Evolutionary conservation across 1,140 invertebrate species (phyloP).

Genomic region (Acromyrmex heyeri): DNA sequence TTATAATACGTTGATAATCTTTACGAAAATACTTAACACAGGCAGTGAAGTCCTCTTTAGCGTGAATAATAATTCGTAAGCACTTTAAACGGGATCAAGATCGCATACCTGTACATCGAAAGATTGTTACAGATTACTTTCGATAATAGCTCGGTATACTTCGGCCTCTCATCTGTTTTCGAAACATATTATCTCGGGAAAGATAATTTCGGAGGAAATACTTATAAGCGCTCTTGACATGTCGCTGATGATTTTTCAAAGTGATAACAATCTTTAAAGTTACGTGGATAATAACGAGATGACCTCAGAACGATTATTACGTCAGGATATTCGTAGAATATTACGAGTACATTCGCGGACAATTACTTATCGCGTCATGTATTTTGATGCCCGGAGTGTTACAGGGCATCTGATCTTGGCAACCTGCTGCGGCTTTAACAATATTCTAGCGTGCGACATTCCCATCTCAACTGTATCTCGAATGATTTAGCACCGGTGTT

Average conservation of each 20-base stretch:
- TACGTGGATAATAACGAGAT: not conserved
- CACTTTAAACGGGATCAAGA: not conserved
- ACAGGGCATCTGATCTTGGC: not conserved
- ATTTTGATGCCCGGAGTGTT: not conserved
- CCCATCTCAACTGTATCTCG: not conserved
- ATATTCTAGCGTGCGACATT: constrained; percentile 24
- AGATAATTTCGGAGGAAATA: constrained; percentile 23
- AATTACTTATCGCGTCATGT: constrained; percentile 13
- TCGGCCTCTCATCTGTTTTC: constrained; percentile 1
- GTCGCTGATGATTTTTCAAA: no score
- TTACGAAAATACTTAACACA: not conserved
- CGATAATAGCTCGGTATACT: not conserved
- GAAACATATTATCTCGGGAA: not conserved
- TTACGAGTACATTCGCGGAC: not conserved
- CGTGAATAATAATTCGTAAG: not conserved
- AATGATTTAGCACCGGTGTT: constrained; percentile 25
- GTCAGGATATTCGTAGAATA: constrained; percentile 34
- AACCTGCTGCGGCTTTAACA: not conserved
- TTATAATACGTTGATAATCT: not conserved
- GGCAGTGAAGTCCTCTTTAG: not conserved
- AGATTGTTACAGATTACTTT: constrained; percentile 11
- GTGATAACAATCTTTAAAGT: not conserved
- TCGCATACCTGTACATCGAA: not conserved
- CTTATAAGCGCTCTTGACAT: not conserved
- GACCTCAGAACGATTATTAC: constrained; percentile 19